phyloP scores from a whole-genome alignment of 2,113 vertebrate genomes.

The Sclerurus mexicanus region DNA sequence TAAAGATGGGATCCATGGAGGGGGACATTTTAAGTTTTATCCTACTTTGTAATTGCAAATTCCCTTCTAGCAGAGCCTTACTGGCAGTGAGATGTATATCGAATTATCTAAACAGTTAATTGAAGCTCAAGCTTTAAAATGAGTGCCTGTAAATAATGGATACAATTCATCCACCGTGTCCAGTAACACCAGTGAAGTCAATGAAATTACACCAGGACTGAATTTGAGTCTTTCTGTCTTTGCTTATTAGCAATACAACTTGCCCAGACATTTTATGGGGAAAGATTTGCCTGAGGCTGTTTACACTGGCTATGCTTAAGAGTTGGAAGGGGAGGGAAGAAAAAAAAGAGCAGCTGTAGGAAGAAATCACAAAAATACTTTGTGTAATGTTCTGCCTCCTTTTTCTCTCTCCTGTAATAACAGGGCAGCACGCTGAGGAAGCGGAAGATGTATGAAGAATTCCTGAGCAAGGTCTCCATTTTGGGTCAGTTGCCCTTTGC shows the following conservation, averaged over 20 bases:
- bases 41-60: neutral
- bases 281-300: conserved; percentile 3
- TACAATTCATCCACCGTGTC: neutral
- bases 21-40: neutral
- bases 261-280: conserved; percentile 49
- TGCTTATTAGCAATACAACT: conserved; percentile 32
- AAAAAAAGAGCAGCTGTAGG: conserved; percentile 34
- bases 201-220: conserved; percentile 14
- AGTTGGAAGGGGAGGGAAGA: neutral
- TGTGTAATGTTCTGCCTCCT: neutral
- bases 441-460: conserved; percentile 97
- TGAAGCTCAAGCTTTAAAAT: neutral
- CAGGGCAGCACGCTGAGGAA: conserved; percentile 96
- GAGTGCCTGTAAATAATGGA: neutral
- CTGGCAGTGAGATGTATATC: neutral
- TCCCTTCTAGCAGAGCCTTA: neutral
- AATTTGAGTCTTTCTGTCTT: conserved; percentile 37
- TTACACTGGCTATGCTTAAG: neutral
- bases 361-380: conserved; percentile 47
- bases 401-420: conserved; percentile 36
- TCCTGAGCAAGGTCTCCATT: conserved; percentile 97
- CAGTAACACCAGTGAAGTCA: conserved; percentile 22
- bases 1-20: neutral
- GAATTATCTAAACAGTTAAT: conserved; percentile 35
- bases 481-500: conserved; percentile 82